Conservation (phyloP, 2,797 vertebrate species). For the Myiothlypis coronata region DNA sequence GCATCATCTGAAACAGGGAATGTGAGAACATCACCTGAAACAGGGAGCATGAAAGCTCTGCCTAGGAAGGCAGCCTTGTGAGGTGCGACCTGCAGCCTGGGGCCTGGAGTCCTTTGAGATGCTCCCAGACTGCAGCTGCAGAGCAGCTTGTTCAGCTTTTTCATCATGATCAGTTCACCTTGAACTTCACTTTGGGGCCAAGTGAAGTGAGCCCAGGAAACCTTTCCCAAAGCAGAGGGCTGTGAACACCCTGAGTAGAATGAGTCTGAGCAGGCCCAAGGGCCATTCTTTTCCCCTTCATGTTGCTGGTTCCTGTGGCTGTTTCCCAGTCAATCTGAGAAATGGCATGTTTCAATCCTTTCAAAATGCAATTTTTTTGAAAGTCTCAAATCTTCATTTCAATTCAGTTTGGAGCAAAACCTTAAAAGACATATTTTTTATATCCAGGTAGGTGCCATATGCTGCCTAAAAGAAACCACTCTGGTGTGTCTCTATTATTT, state of each 20-base stretch:
- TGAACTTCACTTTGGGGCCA: not conserved
- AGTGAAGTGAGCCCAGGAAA: not conserved
- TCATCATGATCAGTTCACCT: not conserved
- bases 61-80: rapidly evolving
- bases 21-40: not conserved
- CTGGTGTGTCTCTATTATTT: not conserved
- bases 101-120: not conserved
- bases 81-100: not conserved
- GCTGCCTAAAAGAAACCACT: not conserved
- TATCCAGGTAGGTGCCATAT: not conserved
- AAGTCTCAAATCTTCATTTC: not conserved
- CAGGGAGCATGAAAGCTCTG: not conserved
- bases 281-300: not conserved
- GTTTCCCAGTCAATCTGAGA: not conserved
- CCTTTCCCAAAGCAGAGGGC: not conserved
- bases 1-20: not conserved
- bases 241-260: not conserved
- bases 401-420: not conserved
- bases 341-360: not conserved
- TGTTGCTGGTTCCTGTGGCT: not conserved
- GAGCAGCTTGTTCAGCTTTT: not conserved
- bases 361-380: not conserved
- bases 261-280: not conserved
- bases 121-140: not conserved
- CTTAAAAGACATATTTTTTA: not conserved